Evolutionary conservation across 2,113 vertebrate species (phyloP), one percentile per base, ranked within the genome.

Genomic region (Cyphomyrus plagiostoma): DNA sequence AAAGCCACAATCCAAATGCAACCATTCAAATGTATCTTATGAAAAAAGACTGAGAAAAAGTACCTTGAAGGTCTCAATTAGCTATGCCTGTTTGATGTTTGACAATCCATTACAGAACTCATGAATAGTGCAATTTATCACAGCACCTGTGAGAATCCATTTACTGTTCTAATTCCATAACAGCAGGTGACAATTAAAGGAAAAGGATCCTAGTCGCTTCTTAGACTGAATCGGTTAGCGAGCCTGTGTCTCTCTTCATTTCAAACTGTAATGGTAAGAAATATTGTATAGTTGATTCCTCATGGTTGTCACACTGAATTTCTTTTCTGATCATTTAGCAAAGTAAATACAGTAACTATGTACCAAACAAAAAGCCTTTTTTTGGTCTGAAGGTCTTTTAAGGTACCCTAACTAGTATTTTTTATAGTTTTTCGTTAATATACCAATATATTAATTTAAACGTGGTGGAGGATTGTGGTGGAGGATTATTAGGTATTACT

Each of bases 31-130:
- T 88, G 87, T 42, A 66, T 88, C 53, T 42, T 13, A 53, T n/a
- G 35, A 85, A 80, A 42, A 80, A 80, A 80, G 15, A 77, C 26
- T 1, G 56, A 23, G 46, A 58, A 58, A 89, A 48, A 46, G 89
- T 21, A 58, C 87, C 88, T 82, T 62, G 80, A 89, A 89, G 89
- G 80, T 85, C 82, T 89, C 83, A 89, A 86, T 89, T 86, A 86
- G 89, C 39, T 48, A 86, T 86, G 83, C 53, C 83, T 86, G 82
- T 89, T 86, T 86, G 53, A 46, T 89, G 74, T 89, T 39, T 23
- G 83, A 66, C 56, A 86, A 70, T 50, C 53, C 83, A 49, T 86
- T 62, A 89, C 39, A 86, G 89, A 26, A 66, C 83, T 70, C 52
- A 70, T 23, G 53, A 86, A 66, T 46, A 85, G 39, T 42, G 21